phyloP scores from a whole-genome alignment of 2,113 vertebrate species.

The Leucosticte australis region DNA sequence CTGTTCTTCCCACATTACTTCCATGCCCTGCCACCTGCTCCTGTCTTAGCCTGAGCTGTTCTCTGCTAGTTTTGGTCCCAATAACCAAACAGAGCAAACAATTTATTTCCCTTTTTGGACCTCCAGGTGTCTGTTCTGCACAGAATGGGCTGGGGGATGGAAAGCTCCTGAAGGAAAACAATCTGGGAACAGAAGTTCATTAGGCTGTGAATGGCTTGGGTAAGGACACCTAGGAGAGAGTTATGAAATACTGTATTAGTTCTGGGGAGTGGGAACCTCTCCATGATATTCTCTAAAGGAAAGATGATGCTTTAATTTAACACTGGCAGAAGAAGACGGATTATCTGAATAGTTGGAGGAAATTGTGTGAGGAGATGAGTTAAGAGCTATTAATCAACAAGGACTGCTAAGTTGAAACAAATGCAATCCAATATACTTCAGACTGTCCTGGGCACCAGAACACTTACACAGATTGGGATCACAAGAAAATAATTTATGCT shows the following conservation, averaged over 20 bases:
- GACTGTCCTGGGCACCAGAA: slow-evolving; percentile 38
- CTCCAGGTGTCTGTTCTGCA: neutral
- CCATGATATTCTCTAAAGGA: neutral
- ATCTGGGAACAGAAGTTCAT: neutral
- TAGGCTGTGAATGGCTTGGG: neutral
- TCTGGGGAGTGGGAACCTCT: neutral
- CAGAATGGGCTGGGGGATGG: neutral
- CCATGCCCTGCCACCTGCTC: neutral
- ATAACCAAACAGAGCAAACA: neutral
- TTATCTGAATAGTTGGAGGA: slow-evolving; percentile 49
- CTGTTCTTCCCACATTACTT: neutral
- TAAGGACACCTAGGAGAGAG: neutral
- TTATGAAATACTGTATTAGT: neutral
- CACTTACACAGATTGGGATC: slow-evolving; percentile 64
- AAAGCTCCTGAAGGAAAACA: neutral
- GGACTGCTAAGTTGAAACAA: slow-evolving; percentile 51
- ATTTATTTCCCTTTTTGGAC: neutral
- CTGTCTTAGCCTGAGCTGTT: neutral
- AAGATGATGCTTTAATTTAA: slow-evolving; percentile 50
- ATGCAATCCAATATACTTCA: slow-evolving; percentile 59
- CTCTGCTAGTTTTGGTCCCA: neutral
- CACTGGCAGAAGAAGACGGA: slow-evolving; percentile 33
- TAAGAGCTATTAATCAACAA: slow-evolving; percentile 60
- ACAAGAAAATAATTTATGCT: slow-evolving; percentile 59
- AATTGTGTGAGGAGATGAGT: slow-evolving; percentile 62